These are phyloP conservation scores for Zoanthus solanderi DNA, from an alignment of 92 coral and sea anemone genomes.

Conservation along the genomic window DNA sequence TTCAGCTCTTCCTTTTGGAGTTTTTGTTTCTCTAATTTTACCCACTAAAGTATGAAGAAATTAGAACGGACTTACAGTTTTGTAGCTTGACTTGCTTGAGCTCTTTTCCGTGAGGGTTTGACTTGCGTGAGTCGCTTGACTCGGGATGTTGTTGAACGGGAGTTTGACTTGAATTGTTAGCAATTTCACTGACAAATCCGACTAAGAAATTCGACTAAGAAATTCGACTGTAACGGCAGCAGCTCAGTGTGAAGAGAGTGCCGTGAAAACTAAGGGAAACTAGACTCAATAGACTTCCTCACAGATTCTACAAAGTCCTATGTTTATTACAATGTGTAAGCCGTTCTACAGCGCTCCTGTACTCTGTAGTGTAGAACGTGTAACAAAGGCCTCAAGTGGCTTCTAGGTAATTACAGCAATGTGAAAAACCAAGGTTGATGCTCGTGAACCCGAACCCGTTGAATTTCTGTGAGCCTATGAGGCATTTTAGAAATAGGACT, in stretches of 20 bases:
- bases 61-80: constrained; percentile 34
- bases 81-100: constrained; percentile 33
- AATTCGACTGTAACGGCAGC: not conserved
- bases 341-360: not conserved
- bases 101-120: constrained; percentile 32
- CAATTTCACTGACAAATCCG: not conserved
- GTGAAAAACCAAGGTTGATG: too few species aligned
- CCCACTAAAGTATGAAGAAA: constrained; percentile 37
- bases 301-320: not conserved
- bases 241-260: not conserved
- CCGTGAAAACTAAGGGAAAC: not conserved
- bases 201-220: too few species aligned
- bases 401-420: too few species aligned
- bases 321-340: not conserved
- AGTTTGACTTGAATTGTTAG: not conserved
- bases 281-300: not conserved
- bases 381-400: not conserved
- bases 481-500: too few species aligned
- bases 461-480: too few species aligned
- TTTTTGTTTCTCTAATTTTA: constrained; percentile 4
- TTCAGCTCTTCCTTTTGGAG: constrained; percentile 12
- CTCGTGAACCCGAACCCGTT: too few species aligned
- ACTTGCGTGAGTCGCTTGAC: constrained; percentile 1
- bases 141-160: not conserved
- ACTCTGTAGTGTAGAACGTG: not conserved